A percentile compares a stretch with the other conserved stretches of the same genome.
Conservation (phyloP, 1,140 invertebrate species). For the Daktulosphaira vitifoliae region DNA sequence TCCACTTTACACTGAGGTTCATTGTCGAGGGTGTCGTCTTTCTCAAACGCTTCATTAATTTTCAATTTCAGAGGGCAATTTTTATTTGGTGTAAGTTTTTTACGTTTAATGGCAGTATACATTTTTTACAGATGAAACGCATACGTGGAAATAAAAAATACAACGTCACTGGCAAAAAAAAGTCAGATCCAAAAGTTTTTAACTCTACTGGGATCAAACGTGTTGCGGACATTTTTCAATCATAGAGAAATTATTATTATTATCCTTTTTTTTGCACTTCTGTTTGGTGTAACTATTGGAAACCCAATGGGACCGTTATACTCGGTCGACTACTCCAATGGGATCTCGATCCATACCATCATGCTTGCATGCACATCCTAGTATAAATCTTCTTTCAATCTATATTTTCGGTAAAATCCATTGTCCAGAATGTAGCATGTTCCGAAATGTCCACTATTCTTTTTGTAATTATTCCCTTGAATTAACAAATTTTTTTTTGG, state of each 20-base stretch:
- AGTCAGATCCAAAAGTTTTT: not conserved
- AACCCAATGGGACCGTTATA: no score
- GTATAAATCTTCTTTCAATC: no score
- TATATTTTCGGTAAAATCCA: no score
- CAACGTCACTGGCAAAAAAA: not conserved
- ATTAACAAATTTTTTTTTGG: no score
- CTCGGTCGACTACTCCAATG: no score
- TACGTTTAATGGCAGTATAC: no score
- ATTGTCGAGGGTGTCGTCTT: not conserved
- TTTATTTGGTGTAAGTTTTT: not conserved
- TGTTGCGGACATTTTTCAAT: not conserved
- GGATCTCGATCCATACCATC: not conserved
- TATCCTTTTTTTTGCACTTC: not conserved
- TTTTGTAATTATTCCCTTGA: no score
- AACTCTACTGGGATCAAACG: not conserved
- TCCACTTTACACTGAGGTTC: not conserved
- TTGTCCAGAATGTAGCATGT: no score
- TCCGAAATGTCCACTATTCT: no score
- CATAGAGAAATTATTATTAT: not conserved
- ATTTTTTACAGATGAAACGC: not conserved
- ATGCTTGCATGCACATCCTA: not conserved
- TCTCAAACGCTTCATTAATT: not conserved
- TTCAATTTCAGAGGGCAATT: not conserved
- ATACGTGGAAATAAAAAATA: not conserved
- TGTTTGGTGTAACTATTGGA: no score